Base-by-base conservation (phyloP, 1,140 invertebrate species). In the Magallana gigas region DNA sequence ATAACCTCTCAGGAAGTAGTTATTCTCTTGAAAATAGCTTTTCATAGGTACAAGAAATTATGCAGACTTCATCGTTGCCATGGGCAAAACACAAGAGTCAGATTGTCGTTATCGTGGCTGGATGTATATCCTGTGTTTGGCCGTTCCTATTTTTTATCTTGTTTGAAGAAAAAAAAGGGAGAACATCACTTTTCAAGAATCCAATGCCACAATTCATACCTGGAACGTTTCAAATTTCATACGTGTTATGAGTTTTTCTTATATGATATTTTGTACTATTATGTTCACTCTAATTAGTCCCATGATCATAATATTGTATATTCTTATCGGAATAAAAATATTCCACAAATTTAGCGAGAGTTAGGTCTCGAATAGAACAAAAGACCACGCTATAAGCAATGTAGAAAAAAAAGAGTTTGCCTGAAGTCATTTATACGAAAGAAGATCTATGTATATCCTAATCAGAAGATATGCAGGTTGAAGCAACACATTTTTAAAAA, bases 1-100 rank as follows among this genome's bases (percentile, higher is more conserved):
- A 29, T 29, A n/a, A 71, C 36, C 36, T 23, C 8, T 71, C 68
- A 11, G 68, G 23, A 23, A 23, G 23, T 29, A 29, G n/a, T 9
- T 29, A 8, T 71, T 8, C 23, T 71, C 0, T 29, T 71, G 23
- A 29, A 11, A 1, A 23, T 71, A 71, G 68, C 68, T 36, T 11
- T 71, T 8, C 68, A 71, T 23, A 71, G 68, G 68, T 71, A 71
- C 18, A 71, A 71, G 68, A 71, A 71, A 71, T 29, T 71, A 29
- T 71, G 68, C 8, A 18, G 68, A 71, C 68, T 29, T 29, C 18
- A 9, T 29, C 68, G 12, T 11, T 11, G 18, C 68, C 23, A 8
- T 71, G 68, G 68, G 36, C 68, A 23, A 18, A 71, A 23, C n/a
- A 29, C 8, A 29, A 71, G 18, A 71, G 68, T 8, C 68, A 29